Conservation (phyloP, 1,140 invertebrate species). For the Mizuhopecten yessoensis region DNA sequence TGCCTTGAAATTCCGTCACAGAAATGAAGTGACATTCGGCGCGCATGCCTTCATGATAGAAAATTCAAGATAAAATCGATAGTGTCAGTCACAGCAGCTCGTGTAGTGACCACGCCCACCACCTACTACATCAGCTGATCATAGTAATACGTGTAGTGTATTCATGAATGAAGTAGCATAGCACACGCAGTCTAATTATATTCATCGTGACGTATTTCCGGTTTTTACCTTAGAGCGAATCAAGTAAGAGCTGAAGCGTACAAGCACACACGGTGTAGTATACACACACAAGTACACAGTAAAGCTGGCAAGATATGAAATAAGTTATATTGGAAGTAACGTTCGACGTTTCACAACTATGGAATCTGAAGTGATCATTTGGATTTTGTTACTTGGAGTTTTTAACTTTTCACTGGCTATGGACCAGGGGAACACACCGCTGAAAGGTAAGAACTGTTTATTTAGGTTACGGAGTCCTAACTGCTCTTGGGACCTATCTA, state of each 20-base stretch:
- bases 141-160: not conserved
- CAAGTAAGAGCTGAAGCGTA: not conserved
- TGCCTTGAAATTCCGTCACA: conserved; percentile 7
- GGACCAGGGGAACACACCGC: not conserved
- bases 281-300: not conserved
- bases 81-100: conserved; percentile 10
- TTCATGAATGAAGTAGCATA: not conserved
- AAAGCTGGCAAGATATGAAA: not conserved
- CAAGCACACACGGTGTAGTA: not conserved
- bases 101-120: not conserved
- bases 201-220: conserved; percentile 18
- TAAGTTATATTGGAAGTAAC: conserved; percentile 28
- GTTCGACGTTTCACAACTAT: not conserved
- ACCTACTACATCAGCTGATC: conserved; percentile 15
- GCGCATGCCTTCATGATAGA: not conserved
- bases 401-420: not conserved
- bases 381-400: not conserved
- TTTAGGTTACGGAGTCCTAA: not conserved
- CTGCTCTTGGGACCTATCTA: not conserved
- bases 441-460: conserved; percentile 2
- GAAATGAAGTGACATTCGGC: not conserved
- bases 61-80: not conserved
- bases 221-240: conserved; percentile 31
- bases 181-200: conserved; percentile 19
- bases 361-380: not conserved